Percentiles rank a stretch among this genome's conserved stretches.
These are phyloP conservation scores for Pyrochroa serraticornis DNA, from an alignment of 2,888 invertebrate species.

Conservation along the genomic window DNA sequence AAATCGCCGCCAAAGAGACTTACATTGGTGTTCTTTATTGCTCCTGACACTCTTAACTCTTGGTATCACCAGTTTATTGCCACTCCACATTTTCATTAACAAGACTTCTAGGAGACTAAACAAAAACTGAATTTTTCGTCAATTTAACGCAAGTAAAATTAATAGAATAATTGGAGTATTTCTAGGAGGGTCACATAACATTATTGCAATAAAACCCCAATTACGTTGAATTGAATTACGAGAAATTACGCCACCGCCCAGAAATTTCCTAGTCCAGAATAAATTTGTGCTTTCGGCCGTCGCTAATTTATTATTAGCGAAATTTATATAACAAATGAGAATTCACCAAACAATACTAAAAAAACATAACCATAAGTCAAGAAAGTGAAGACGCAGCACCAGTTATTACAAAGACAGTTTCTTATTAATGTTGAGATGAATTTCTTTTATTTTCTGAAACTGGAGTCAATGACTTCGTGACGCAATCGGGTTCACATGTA, in stretches of 20 bases:
- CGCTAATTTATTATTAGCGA: constrained; percentile 11
- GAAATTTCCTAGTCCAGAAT: constrained; percentile 13
- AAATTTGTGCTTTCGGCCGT: not conserved
- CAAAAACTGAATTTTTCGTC: constrained; percentile 1
- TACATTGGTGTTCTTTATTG: constrained; percentile 7
- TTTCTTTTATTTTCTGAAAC: no score
- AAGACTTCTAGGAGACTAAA: constrained; percentile 7
- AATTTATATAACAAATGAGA: not conserved
- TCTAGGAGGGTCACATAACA: constrained; percentile 13
- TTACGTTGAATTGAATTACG: constrained; percentile 13
- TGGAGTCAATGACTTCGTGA: no score
- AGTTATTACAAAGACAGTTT: not conserved
- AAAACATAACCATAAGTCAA: not conserved
- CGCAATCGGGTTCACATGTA: no score
- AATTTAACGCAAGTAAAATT: constrained; percentile 17
- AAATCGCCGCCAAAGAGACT: constrained; percentile 6
- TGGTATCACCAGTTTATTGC: constrained; percentile 17
- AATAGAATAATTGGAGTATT: constrained; percentile 22
- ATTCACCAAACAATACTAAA: not conserved
- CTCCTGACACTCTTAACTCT: constrained; percentile 17
- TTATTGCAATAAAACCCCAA: constrained; percentile 9
- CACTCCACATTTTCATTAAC: constrained; percentile 18
- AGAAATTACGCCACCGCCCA: constrained; percentile 9
- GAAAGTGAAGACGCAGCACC: not conserved
- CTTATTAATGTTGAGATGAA: not conserved